A percentile compares a stretch with the other conserved stretches of the same genome.
Evolutionary conservation across 2,888 invertebrate species (phyloP).

Genomic region (Imbricaverruca yamaguchii): DNA sequence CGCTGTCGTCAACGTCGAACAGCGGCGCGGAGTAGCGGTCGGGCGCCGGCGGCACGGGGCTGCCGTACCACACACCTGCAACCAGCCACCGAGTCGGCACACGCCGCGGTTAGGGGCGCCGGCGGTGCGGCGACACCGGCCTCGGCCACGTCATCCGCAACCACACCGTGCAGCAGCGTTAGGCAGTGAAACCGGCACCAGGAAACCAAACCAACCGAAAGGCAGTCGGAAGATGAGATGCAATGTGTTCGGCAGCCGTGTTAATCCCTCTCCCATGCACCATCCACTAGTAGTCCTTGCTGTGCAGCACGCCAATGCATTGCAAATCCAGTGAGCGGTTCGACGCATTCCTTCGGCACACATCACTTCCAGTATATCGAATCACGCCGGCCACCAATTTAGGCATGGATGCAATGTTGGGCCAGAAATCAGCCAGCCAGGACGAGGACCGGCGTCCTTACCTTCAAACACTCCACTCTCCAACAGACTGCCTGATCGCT

Average conservation of each 20-base stretch:
- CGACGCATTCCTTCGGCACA: too few relatives aligned
- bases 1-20: neutral
- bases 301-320: too few relatives aligned
- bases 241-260: too few relatives aligned
- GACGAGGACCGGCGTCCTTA: constrained; percentile 33
- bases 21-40: neutral
- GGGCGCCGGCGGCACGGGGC: neutral
- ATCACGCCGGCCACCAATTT: too few relatives aligned
- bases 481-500: constrained; percentile 50
- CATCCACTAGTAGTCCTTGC: neutral
- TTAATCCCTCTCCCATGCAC: neutral
- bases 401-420: too few relatives aligned
- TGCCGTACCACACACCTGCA: neutral
- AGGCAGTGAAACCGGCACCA: neutral
- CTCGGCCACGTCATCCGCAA: too few relatives aligned
- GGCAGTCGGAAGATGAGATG: too few relatives aligned
- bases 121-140: neutral
- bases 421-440: neutral
- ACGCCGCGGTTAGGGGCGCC: neutral
- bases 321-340: too few relatives aligned
- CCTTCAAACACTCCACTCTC: constrained; percentile 59
- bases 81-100: neutral
- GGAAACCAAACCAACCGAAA: too few relatives aligned
- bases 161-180: too few relatives aligned
- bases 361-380: too few relatives aligned